Conservation (phyloP, 2,113 vertebrate genomes). For the Myotis yumanensis region DNA sequence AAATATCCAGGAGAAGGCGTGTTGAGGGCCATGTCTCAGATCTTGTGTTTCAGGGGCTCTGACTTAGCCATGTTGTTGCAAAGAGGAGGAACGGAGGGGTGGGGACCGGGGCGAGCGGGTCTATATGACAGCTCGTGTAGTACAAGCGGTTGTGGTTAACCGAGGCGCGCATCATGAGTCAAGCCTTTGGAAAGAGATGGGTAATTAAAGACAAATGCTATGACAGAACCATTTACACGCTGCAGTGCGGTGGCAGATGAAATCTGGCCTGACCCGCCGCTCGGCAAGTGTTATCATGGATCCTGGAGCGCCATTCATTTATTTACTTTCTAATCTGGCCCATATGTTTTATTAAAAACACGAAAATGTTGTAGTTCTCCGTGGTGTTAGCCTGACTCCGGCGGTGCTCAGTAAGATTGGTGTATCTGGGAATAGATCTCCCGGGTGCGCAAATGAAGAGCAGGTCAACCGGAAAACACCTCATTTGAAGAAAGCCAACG, state of each 20-base stretch:
- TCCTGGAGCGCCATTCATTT: conserved; percentile 85
- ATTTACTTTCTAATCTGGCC: conserved; percentile 87
- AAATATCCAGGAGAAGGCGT: background rate
- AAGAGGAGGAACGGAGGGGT: conserved; percentile 48
- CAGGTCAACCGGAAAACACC: conserved; percentile 49
- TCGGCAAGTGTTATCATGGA: conserved; percentile 89
- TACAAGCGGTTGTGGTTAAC: conserved; percentile 91
- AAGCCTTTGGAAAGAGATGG: conserved; percentile 86
- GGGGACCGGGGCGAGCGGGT: conserved; percentile 60
- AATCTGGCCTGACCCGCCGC: conserved; percentile 86
- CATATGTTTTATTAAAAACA: conserved; percentile 84
- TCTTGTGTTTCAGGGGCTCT: conserved; percentile 81
- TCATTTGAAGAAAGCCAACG: background rate
- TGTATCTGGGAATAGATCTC: conserved; percentile 69
- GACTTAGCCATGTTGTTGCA: conserved; percentile 79
- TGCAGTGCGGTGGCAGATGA: conserved; percentile 87
- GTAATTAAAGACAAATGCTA: conserved; percentile 92
- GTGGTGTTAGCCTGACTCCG: conserved; percentile 71
- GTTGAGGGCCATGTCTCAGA: conserved; percentile 66
- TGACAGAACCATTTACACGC: conserved; percentile 89
- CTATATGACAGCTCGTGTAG: conserved; percentile 87
- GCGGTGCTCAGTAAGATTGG: conserved; percentile 74
- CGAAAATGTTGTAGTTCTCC: conserved; percentile 76
- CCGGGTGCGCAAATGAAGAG: conserved; percentile 44
- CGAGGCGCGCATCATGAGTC: conserved; percentile 86